Base-by-base conservation (phyloP, 2,888 invertebrate species). In the Oligia latruncula region DNA sequence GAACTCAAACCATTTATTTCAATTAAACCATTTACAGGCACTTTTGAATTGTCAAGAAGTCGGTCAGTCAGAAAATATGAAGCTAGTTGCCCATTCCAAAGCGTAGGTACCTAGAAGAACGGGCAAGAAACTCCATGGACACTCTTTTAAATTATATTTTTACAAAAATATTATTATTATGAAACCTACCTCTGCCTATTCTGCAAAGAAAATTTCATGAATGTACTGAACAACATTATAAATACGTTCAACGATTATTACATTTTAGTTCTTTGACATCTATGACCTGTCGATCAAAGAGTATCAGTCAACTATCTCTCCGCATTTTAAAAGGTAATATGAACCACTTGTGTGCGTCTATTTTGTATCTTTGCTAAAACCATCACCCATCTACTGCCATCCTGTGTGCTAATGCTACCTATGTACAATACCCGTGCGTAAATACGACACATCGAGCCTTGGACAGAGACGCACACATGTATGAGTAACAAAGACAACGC, bases 281-380 rank as follows among this genome's bases (percentile, higher is more conserved):
- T 52, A 58, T 71, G 77, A 74, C 84, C 78, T 77, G 77, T 65
- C 60, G 49, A 86, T 60, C 71, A 46, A 62, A 58, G n/a, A 52
- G 62, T 73, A 35, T 74, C 43, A 60, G 8, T 58, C 67, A n/a
- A n/a, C 71, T 35, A 70, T 66, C 20, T 77, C 35, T 74, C 68
- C 60, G n/a, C 74, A 71, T 70, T 68, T 35, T 0, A 67, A 62
- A 87, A 86, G 85, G 75, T 80, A 80, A 83, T 85, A 64, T 70
- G 67, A 77, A 71, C 79, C 72, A 81, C 77, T 76, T 82, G 68
- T 83, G 83, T 73, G 60, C 68, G 62, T 71, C 3, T 77, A 17
- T 73, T 46, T n/a, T 70, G 8, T 72, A 29, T 29, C 40, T 68
- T 58, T 77, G 74, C 81, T 85, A 60, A 58, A 40, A 65, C 40